Percentiles rank a stretch among this genome's conserved stretches.
Evolutionary conservation across 2,113 vertebrate species (phyloP).

Genomic region (Epinephelus moara): DNA sequence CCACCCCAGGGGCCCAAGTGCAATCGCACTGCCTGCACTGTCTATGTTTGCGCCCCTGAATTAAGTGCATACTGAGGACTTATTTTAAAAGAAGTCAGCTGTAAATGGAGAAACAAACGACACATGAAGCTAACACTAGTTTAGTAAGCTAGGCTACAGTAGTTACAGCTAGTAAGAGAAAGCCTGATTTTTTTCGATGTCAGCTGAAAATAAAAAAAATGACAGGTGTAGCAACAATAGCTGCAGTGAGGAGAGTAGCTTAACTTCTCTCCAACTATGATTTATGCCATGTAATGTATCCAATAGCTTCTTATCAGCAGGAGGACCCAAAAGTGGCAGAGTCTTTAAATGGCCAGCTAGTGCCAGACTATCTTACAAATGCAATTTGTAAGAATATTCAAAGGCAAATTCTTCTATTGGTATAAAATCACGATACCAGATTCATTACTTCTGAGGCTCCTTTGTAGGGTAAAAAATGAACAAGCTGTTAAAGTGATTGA

Average conservation of each 20-base stretch:
- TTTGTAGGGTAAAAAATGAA: slow-evolving; percentile 1
- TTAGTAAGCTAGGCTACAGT: background rate
- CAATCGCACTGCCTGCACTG: too few species aligned
- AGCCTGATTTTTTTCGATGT: too few species aligned
- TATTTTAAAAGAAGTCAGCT: background rate
- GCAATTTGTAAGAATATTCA: background rate
- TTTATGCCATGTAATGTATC: background rate
- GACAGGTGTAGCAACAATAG: background rate
- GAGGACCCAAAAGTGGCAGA: background rate
- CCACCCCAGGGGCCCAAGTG: too few species aligned
- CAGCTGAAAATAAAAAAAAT: background rate
- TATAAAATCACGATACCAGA: background rate
- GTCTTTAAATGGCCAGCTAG: background rate
- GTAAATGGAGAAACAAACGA: background rate
- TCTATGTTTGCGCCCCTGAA: too few species aligned
- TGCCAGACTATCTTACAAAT: background rate
- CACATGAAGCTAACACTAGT: background rate
- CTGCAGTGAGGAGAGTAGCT: background rate
- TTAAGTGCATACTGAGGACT: background rate
- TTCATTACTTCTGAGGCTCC: background rate
- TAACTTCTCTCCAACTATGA: background rate
- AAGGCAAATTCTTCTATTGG: background rate
- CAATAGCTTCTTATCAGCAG: slow-evolving; percentile 5
- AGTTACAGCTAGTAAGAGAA: background rate
- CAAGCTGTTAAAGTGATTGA: slow-evolving; percentile 20